phyloP scores from a whole-genome alignment of 2,888 invertebrate genomes.

The Eupithecia tripunctaria region DNA sequence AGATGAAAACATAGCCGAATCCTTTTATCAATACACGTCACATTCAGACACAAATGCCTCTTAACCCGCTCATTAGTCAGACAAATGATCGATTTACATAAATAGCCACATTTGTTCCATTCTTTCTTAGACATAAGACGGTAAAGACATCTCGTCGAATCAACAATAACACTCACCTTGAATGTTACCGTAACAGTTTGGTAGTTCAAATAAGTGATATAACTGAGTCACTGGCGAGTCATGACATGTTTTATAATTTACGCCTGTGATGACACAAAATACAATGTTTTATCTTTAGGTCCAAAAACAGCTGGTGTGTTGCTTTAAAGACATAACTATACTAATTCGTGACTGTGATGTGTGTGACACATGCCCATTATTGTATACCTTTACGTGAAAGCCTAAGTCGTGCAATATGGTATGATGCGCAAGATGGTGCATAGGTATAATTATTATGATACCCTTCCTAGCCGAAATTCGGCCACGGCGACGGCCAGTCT shows the following conservation, averaged over 20 bases:
- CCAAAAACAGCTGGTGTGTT: slow-evolving; percentile 6
- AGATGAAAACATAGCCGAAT: background rate
- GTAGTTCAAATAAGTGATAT: slow-evolving; percentile 24
- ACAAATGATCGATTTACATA: slow-evolving; percentile 25
- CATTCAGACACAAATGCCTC: background rate
- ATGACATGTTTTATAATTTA: background rate
- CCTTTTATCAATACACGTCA: background rate
- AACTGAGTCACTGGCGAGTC: slow-evolving; percentile 26
- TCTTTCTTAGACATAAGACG: slow-evolving; percentile 5
- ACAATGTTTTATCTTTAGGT: background rate
- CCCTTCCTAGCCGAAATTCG: no score
- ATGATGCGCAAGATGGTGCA: no score
- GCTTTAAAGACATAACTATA: background rate
- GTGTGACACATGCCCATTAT: background rate
- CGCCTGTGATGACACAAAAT: background rate
- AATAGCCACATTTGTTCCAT: slow-evolving; percentile 13
- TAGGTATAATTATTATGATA: no score
- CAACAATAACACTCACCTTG: slow-evolving; percentile 28
- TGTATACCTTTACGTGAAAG: background rate
- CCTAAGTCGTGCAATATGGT: background rate
- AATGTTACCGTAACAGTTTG: slow-evolving; percentile 20
- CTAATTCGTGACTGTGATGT: background rate
- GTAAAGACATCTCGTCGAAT: slow-evolving; percentile 3
- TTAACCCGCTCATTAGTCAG: slow-evolving; percentile 7
- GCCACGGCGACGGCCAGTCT: no score